A percentile compares a stretch with the other conserved stretches of the same genome.
Conservation (phyloP, 2,797 vertebrate species). For the Poeciliopsis presidionis region DNA sequence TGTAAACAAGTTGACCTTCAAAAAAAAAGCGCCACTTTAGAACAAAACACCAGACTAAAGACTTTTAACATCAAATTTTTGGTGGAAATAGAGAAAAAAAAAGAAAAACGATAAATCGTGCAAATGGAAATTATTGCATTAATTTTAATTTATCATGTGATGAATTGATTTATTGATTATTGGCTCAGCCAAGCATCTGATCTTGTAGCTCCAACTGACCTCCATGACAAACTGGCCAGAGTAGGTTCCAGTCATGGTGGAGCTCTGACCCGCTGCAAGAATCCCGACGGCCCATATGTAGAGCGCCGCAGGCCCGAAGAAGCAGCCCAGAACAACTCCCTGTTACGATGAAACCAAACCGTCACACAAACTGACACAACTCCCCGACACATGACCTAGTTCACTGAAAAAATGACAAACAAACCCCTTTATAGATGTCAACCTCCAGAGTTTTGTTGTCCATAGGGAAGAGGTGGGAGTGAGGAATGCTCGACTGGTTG, state of each 20-base stretch:
- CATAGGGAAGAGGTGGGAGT: conserved; percentile 82
- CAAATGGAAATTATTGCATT: too few relatives aligned
- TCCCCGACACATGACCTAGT: neutral
- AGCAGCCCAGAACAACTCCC: conserved; percentile 87
- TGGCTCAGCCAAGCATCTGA: neutral
- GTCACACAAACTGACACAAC: neutral
- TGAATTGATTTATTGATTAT: too few relatives aligned
- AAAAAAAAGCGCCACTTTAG: too few relatives aligned
- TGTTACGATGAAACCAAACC: conserved; percentile 19
- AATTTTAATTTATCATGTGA: too few relatives aligned
- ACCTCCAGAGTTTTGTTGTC: conserved; percentile 87
- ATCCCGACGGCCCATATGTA: conserved; percentile 98
- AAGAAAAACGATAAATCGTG: too few relatives aligned
- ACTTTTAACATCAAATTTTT: too few relatives aligned
- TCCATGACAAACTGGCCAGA: conserved; percentile 99
- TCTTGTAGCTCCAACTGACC: conserved; percentile 71
- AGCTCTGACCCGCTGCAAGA: conserved; percentile 96
- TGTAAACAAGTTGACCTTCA: too few relatives aligned
- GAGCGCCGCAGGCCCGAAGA: conserved; percentile 91
- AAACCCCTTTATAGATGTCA: conserved; percentile 96
- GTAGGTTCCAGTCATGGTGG: conserved; percentile 98
- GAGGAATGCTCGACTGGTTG: conserved; percentile 74
- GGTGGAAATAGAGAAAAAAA: too few relatives aligned
- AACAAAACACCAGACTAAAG: too few relatives aligned
- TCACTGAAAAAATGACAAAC: conserved; percentile 13